A percentile compares a stretch with the other conserved stretches of the same genome.
phyloP scores from a whole-genome alignment of 2,888 invertebrate species.

The Enoplolaimus lenunculus region DNA sequence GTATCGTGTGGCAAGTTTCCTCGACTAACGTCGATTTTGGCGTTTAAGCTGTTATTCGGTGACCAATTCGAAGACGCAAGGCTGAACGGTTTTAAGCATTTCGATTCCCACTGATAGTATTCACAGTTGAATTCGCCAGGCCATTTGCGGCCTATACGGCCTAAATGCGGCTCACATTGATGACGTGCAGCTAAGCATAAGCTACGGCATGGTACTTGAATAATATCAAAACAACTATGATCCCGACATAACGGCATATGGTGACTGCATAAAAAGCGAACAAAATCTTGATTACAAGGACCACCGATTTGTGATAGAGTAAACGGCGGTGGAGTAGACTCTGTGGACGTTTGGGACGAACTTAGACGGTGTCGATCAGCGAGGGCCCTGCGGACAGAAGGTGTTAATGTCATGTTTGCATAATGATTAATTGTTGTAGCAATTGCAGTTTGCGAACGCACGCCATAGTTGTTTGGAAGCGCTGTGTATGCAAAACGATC shows the following conservation, averaged over 20 bases:
- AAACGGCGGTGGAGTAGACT: not conserved
- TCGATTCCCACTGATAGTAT: not conserved
- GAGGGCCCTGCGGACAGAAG: not conserved
- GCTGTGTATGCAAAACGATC: not conserved
- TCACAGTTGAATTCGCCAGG: not conserved
- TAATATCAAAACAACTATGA: not conserved
- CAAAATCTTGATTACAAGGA: not conserved
- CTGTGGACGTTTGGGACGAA: not conserved
- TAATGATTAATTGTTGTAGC: not conserved
- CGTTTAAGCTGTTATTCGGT: not conserved
- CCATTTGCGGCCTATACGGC: not conserved
- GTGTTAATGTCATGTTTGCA: not conserved
- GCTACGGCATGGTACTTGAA: not conserved
- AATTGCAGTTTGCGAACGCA: not conserved
- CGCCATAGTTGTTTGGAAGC: not conserved
- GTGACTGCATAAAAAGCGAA: not conserved
- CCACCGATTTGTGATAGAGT: not conserved
- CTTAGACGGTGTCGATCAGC: not conserved
- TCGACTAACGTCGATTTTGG: not conserved
- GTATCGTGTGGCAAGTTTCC: not conserved
- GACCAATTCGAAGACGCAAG: not conserved
- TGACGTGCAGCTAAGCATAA: not conserved
- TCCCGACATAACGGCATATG: not conserved
- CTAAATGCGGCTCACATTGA: not conserved
- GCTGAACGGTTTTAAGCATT: not conserved